A percentile compares a stretch with the other conserved stretches of the same genome.
Evolutionary conservation across 37 sponge, comb jelly and placozoan species (phyloP).

Genomic region (Ianthella basta): DNA sequence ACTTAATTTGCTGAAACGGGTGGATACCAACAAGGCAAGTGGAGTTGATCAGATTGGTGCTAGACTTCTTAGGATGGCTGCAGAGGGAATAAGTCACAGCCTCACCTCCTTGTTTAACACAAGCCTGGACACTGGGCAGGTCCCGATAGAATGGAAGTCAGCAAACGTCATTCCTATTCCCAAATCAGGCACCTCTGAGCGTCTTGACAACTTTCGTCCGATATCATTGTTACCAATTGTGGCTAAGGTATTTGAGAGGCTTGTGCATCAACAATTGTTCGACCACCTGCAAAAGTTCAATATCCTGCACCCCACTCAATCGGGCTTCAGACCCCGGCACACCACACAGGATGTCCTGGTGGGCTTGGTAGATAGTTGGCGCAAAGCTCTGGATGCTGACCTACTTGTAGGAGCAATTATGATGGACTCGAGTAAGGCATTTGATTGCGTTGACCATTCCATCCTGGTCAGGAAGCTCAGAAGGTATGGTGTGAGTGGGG

Average conservation of each 20-base stretch:
- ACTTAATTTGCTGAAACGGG: not conserved
- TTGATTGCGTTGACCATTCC: too few species aligned
- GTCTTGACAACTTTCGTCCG: not conserved
- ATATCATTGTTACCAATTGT: conserved; percentile 41
- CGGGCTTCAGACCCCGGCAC: conserved; percentile 48
- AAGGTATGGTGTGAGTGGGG: too few species aligned
- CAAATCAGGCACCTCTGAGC: not conserved
- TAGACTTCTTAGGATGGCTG: not conserved
- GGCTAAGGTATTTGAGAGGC: conserved; percentile 32
- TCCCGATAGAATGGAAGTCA: not conserved
- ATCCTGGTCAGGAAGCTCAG: too few species aligned
- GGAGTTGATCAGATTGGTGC: conserved; percentile 1
- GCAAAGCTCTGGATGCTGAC: too few species aligned
- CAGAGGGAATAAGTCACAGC: not conserved
- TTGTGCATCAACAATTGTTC: conserved; percentile 40
- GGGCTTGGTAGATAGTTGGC: too few species aligned
- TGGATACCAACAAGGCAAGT: not conserved
- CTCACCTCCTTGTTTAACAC: not conserved
- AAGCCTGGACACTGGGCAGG: not conserved
- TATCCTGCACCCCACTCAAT: conserved; percentile 27
- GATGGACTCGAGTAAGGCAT: too few species aligned
- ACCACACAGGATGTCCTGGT: too few species aligned
- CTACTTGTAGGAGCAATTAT: too few species aligned
- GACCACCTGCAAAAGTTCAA: not conserved
- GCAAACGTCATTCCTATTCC: not conserved